These are phyloP conservation scores for Zonitis immaculata DNA, from an alignment of 2,888 invertebrate genomes.

Conservation along the genomic window DNA sequence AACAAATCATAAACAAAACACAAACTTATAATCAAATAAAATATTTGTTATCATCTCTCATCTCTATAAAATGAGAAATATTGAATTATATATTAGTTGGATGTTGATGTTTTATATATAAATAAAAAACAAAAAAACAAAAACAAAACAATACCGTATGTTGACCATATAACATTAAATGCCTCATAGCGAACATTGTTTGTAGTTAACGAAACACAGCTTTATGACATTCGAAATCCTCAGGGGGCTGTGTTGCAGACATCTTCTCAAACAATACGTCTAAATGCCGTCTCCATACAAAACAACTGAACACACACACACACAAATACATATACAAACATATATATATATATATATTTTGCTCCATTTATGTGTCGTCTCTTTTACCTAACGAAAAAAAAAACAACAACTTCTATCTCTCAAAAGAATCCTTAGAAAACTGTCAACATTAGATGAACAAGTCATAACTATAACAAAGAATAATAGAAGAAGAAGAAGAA, in stretches of 20 bases:
- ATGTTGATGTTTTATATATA: no score
- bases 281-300: constrained; percentile 6
- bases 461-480: no score
- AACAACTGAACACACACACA: background rate
- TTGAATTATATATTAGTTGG: no score
- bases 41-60: no score
- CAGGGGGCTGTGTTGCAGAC: constrained; percentile 5
- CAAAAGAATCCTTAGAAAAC: background rate
- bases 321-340: no score
- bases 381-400: background rate
- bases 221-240: constrained; percentile 15
- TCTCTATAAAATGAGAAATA: no score
- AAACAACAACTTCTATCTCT: background rate
- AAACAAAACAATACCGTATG: no score
- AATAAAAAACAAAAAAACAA: no score
- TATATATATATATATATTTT: background rate
- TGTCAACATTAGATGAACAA: background rate
- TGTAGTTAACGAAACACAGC: constrained; percentile 11
- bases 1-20: no score
- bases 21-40: no score
- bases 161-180: no score
- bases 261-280: constrained; percentile 6
- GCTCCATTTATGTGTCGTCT: background rate
- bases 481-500: no score
- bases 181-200: constrained; percentile 4